Percentiles rank a stretch among this genome's conserved stretches.
Conservation (phyloP, 2,888 invertebrate species). For the Eupithecia subumbrata region DNA sequence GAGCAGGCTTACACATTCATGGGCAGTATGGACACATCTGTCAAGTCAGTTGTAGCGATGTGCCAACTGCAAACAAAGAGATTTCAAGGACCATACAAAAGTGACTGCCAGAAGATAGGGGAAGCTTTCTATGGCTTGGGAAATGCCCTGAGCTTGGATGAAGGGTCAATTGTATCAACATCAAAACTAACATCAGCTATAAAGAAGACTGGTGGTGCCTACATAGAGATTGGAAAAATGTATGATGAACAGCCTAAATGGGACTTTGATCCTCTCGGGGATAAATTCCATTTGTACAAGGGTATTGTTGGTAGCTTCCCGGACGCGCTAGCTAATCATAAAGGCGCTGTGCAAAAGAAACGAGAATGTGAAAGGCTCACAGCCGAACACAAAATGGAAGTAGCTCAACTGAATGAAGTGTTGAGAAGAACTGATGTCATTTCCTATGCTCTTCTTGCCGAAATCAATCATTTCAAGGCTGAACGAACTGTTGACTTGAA, state of each 20-base stretch:
- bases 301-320: conserved; percentile 96
- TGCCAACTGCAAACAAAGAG: conserved; percentile 94
- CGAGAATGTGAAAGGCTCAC: conserved; percentile 93
- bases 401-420: conserved; percentile 91
- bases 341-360: conserved; percentile 94
- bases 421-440: conserved; percentile 94
- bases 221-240: conserved; percentile 94
- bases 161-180: conserved; percentile 85
- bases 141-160: conserved; percentile 91
- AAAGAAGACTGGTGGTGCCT: conserved; percentile 94
- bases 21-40: conserved; percentile 93
- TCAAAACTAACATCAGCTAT: conserved; percentile 90
- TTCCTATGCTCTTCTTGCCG: conserved; percentile 96
- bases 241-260: conserved; percentile 95
- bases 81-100: conserved; percentile 92
- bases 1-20: conserved; percentile 94
- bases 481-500: conserved; percentile 94
- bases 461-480: conserved; percentile 95
- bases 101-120: conserved; percentile 96
- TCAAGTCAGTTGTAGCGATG: conserved; percentile 92
- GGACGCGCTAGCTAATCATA: conserved; percentile 94
- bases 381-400: conserved; percentile 92
- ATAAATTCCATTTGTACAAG: conserved; percentile 96
- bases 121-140: conserved; percentile 94
- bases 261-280: conserved; percentile 95